Percentiles rank a stretch among this genome's conserved stretches.
phyloP scores from a whole-genome alignment of 1,140 invertebrate species.

The Platorchestia sp. region DNA sequence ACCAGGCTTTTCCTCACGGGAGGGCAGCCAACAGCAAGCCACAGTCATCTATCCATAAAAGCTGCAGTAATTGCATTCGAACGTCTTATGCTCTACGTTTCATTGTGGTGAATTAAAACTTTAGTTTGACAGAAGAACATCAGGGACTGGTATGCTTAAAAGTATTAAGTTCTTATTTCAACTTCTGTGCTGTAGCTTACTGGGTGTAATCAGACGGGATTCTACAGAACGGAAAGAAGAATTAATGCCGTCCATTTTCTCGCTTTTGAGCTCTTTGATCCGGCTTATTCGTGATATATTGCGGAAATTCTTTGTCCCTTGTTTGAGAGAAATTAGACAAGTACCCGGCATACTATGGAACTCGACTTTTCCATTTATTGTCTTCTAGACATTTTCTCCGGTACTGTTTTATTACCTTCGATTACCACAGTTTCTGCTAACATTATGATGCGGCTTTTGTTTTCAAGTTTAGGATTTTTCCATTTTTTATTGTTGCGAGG shows the following conservation, averaged over 20 bases:
- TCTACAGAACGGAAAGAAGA: background rate
- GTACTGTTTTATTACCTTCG: background rate
- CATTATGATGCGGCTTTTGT: background rate
- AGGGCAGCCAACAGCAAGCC: too few relatives aligned
- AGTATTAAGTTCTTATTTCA: background rate
- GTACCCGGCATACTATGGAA: background rate
- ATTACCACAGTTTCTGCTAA: background rate
- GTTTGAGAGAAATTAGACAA: background rate
- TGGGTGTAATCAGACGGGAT: background rate
- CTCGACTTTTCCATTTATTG: background rate
- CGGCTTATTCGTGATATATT: background rate
- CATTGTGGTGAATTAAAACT: background rate
- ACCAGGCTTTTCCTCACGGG: too few relatives aligned
- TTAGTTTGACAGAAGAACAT: background rate
- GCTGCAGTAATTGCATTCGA: background rate
- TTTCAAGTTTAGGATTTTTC: background rate
- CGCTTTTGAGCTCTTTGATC: constrained; percentile 11
- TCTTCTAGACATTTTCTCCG: background rate
- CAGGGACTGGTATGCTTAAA: background rate
- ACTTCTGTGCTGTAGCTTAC: background rate
- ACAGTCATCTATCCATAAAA: background rate
- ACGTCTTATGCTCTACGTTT: background rate
- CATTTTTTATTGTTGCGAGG: background rate
- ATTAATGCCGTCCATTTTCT: constrained; percentile 2
- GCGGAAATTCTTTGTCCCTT: constrained; percentile 5